Evolutionary conservation across 2,113 vertebrate species (phyloP).

Genomic region (Chaetura pelagica): DNA sequence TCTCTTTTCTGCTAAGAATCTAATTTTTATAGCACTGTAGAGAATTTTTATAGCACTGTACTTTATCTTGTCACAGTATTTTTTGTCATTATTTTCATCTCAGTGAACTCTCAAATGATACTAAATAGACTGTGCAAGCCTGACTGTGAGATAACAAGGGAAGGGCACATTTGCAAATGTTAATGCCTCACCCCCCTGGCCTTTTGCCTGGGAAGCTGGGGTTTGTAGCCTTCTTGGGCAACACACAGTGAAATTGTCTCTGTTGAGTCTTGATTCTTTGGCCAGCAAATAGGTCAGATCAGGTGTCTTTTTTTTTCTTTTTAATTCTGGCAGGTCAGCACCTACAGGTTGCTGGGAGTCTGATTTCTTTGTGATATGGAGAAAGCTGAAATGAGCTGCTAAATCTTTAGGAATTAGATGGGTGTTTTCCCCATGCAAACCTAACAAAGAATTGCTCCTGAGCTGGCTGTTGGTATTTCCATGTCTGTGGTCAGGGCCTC

Average conservation of each 20-base stretch:
- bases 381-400: background rate
- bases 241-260: background rate
- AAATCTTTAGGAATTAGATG: background rate
- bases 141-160: background rate
- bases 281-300: background rate
- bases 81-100: conserved; percentile 73
- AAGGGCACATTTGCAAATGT: background rate
- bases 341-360: background rate
- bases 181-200: background rate
- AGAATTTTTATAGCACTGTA: conserved; percentile 74
- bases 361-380: background rate
- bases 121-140: conserved; percentile 36
- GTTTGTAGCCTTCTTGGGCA: background rate
- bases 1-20: conserved; percentile 72
- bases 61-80: conserved; percentile 74
- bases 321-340: background rate
- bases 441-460: background rate
- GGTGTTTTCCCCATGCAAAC: background rate
- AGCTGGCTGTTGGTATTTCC: background rate
- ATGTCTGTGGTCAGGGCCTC: background rate
- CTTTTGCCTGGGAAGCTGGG: background rate
- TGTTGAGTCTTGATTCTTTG: background rate
- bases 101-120: conserved; percentile 1
- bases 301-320: background rate
- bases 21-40: conserved; percentile 75